phyloP scores from a whole-genome alignment of 53 echinoderm and acorn worm genomes.

The Patiria pectinifera region DNA sequence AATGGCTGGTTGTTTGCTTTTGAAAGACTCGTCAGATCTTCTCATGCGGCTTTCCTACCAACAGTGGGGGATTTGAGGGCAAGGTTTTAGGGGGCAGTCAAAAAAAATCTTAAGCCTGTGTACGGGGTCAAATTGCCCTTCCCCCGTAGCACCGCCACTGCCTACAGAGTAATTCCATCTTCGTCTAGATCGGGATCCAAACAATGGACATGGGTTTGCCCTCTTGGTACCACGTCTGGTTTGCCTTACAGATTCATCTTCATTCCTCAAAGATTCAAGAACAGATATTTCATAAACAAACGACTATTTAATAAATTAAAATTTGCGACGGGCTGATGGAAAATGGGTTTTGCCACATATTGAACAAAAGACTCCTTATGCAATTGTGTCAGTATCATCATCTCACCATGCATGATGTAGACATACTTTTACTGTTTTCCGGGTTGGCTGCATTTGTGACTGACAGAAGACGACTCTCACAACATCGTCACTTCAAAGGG shows the following conservation, averaged over 20 bases:
- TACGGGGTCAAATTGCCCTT: too few species aligned
- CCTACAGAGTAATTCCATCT: slow-evolving; percentile 9
- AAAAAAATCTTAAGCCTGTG: too few species aligned
- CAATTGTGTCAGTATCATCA: slow-evolving; percentile 51
- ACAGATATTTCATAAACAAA: slow-evolving; percentile 59
- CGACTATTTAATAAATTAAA: too few species aligned
- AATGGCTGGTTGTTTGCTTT: slow-evolving; percentile 50
- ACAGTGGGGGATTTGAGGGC: too few species aligned
- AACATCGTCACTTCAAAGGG: slow-evolving; percentile 2
- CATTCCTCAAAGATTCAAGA: slow-evolving; percentile 29
- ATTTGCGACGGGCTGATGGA: too few species aligned
- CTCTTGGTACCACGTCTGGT: not conserved
- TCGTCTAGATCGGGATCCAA: slow-evolving; percentile 73
- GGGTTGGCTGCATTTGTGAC: not conserved
- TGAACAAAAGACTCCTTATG: slow-evolving; percentile 24
- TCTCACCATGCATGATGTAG: slow-evolving; percentile 44
- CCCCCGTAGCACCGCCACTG: too few species aligned
- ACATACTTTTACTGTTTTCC: slow-evolving; percentile 15
- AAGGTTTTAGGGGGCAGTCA: too few species aligned
- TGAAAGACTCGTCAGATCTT: slow-evolving; percentile 38
- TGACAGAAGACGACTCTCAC: not conserved
- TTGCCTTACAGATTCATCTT: not conserved
- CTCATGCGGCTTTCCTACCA: slow-evolving; percentile 17
- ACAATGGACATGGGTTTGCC: not conserved
- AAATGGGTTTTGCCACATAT: too few species aligned